Evolutionary conservation across 2,888 invertebrate genomes (phyloP), one percentile per base, ranked within the genome.

Genomic region (Agonopterix heracliana): DNA sequence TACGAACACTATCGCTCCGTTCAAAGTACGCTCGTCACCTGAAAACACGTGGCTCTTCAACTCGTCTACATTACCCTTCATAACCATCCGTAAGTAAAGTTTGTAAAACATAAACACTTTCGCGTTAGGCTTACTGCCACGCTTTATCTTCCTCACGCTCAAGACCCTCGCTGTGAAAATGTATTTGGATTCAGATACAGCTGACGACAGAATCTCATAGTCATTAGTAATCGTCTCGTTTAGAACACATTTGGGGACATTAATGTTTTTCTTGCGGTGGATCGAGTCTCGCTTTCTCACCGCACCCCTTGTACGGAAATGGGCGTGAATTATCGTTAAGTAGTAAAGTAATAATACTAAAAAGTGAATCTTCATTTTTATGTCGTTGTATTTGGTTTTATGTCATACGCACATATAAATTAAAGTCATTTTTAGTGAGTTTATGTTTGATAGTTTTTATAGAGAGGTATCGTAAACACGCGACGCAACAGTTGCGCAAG

Each of bases 161-260:
- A 88, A 70, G 59, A 88, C 85, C 60, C 86, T 75, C 55, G 86
- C 87, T 55, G 86, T 84, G 77, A 88, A 88, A 77, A 88, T 82
- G 74, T 88, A 87, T 78, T 85, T 85, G 72, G 87, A 86, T 75
- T 87, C 87, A 73, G 87, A 87, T 67, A 88, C 87, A 64, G 82
- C 84, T 64, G 87, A 88, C 73, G 86, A 81, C 79, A 88, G 71
- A 80, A 87, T 85, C 81, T 87, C 87, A 71, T 86, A 87, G 81
- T 88, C 87, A 81, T 88, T 87, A 80, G 85, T 86, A 81, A 87
- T 82, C 75, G 87, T 88, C 81, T 85, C 87, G 74, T 88, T 87
- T 73, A 81, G 82, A 81, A 81, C 74, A 81, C 87, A 87, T 84
- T 86, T 85, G 76, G 79, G 64, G 60, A 65, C 75, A 66, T 82